Evolutionary conservation across 2,888 invertebrate species (phyloP).

Genomic region (Drosophila maculinotata): DNA sequence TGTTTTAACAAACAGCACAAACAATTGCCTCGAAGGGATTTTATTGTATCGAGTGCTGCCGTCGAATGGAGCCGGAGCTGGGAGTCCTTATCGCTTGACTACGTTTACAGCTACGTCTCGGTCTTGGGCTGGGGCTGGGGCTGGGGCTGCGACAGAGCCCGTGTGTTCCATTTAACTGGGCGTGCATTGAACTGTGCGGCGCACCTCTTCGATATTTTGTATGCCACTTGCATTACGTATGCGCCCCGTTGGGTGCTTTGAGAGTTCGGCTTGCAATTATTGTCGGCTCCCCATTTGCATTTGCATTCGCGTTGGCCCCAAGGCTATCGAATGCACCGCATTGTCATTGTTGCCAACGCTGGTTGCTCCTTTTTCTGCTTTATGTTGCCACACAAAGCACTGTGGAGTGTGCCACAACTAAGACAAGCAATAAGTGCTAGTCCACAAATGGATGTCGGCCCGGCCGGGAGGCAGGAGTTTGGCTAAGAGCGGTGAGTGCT

Average conservation of each 20-base stretch:
- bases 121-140: background rate
- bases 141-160: too few species aligned
- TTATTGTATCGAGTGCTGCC: constrained; percentile 67
- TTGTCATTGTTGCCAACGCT: constrained; percentile 56
- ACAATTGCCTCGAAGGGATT: constrained; percentile 68
- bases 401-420: constrained; percentile 50
- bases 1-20: constrained; percentile 68
- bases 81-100: constrained; percentile 24
- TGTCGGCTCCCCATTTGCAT: constrained; percentile 32
- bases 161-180: constrained; percentile 52
- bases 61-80: constrained; percentile 45
- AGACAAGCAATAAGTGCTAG: constrained; percentile 40
- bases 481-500: constrained; percentile 52
- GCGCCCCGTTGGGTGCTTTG: constrained; percentile 47
- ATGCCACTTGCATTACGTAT: constrained; percentile 48
- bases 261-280: constrained; percentile 61
- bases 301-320: constrained; percentile 51
- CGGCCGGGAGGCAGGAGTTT: constrained; percentile 7
- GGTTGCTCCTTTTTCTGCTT: constrained; percentile 50
- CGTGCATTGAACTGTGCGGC: constrained; percentile 72
- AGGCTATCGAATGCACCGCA: constrained; percentile 69
- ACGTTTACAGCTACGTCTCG: constrained; percentile 10
- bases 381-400: constrained; percentile 66
- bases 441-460: constrained; percentile 15
- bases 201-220: constrained; percentile 65